A percentile compares a stretch with the other conserved stretches of the same genome.
These are phyloP conservation scores for Erynnis tages DNA, from an alignment of 2,888 invertebrate genomes.

Conservation along the genomic window DNA sequence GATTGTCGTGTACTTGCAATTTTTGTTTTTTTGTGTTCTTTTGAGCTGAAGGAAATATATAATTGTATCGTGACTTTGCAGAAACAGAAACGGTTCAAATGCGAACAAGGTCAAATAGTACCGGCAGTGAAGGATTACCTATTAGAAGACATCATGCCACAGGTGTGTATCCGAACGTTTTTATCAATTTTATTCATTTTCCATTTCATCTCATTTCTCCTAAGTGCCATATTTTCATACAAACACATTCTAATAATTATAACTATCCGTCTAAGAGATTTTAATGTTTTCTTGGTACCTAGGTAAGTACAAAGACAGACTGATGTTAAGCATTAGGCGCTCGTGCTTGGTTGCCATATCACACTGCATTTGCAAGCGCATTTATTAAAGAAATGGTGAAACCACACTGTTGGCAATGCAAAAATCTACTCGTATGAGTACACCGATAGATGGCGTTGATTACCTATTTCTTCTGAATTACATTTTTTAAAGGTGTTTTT, in stretches of 20 bases:
- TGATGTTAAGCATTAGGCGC: too few species aligned
- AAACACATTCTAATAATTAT: too few species aligned
- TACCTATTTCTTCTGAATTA: background rate
- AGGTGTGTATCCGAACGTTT: constrained; percentile 65
- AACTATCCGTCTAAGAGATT: too few species aligned
- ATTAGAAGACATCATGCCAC: constrained; percentile 82
- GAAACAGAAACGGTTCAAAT: constrained; percentile 80
- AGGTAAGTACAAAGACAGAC: too few species aligned
- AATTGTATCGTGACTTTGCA: constrained; percentile 48
- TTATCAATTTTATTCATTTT: too few species aligned
- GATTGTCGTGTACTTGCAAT: too few species aligned
- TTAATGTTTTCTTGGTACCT: too few species aligned
- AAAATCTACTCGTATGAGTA: background rate
- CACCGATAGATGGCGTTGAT: constrained; percentile 31
- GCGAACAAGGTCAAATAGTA: constrained; percentile 79
- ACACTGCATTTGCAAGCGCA: constrained; percentile 4
- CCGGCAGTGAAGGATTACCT: constrained; percentile 80
- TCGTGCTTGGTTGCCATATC: constrained; percentile 10
- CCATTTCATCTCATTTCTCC: too few species aligned
- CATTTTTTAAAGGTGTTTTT: too few species aligned
- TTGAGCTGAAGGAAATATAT: constrained; percentile 3
- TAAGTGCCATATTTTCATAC: too few species aligned
- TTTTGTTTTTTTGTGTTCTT: background rate
- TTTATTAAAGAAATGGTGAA: background rate
- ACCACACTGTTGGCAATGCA: background rate